Conservation (phyloP, 1,140 invertebrate genomes). For the Globodera rostochiensis region DNA sequence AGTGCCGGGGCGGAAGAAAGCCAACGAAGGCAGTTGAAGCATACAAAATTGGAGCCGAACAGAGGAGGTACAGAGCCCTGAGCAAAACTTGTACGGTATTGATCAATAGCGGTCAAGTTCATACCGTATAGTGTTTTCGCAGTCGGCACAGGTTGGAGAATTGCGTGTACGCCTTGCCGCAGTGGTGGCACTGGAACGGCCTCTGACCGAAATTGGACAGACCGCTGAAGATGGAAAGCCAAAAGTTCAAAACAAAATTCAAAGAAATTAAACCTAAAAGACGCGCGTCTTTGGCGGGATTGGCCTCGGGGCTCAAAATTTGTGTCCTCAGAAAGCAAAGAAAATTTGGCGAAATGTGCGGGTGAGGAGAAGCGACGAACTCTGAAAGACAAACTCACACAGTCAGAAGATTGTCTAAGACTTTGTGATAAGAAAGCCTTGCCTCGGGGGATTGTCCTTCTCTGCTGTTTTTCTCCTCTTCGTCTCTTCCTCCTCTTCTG, state of each 20-base stretch:
- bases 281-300: background rate
- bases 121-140: slow-evolving; percentile 75
- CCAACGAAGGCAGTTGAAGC: slow-evolving; percentile 30
- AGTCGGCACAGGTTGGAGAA: slow-evolving; percentile 99
- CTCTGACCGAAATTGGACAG: background rate
- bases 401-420: background rate
- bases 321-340: too few species aligned
- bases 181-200: slow-evolving; percentile 79
- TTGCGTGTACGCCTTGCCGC: slow-evolving; percentile 81
- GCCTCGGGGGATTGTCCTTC: background rate
- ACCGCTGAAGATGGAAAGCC: background rate
- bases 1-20: slow-evolving; percentile 31
- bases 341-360: background rate
- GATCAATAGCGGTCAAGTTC: too few species aligned
- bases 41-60: slow-evolving; percentile 23
- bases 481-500: slow-evolving; percentile 11
- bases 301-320: too few species aligned
- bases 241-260: background rate
- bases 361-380: background rate
- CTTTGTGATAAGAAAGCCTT: background rate
- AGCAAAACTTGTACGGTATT: too few species aligned
- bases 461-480: slow-evolving; percentile 11
- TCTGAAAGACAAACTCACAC: background rate
- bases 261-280: background rate
- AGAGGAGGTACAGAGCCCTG: background rate